phyloP scores from a whole-genome alignment of 1,140 invertebrate species.

The Papilio helenus region DNA sequence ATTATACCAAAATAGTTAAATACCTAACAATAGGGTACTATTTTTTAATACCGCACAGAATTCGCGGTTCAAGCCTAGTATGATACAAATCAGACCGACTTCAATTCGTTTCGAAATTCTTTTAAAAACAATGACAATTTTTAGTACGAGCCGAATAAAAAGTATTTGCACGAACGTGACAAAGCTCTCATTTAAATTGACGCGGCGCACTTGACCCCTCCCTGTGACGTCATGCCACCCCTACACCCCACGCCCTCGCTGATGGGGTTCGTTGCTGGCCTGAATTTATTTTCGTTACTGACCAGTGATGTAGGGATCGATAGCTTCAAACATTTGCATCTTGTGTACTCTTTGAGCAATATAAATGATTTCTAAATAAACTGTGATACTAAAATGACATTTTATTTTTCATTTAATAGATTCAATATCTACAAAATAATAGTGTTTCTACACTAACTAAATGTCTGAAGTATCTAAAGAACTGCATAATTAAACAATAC shows the following conservation, averaged over 20 bases:
- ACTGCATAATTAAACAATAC: too few relatives aligned
- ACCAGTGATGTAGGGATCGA: not conserved
- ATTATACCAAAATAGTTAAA: too few relatives aligned
- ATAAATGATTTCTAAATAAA: too few relatives aligned
- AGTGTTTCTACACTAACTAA: too few relatives aligned
- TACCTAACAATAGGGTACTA: too few relatives aligned
- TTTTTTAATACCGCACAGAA: too few relatives aligned
- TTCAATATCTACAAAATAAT: too few relatives aligned
- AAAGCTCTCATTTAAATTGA: conserved; percentile 26
- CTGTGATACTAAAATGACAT: too few relatives aligned
- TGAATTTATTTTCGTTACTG: conserved; percentile 12
- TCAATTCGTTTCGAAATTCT: not conserved
- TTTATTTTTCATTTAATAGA: too few relatives aligned
- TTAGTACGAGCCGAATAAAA: not conserved
- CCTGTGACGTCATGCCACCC: conserved; percentile 11
- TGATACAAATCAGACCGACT: not conserved
- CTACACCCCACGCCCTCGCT: not conserved
- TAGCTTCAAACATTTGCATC: too few relatives aligned
- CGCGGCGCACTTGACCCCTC: conserved; percentile 26
- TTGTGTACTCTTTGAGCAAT: too few relatives aligned
- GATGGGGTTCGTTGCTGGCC: conserved; percentile 26
- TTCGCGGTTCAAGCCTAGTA: not conserved
- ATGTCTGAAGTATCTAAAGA: too few relatives aligned
- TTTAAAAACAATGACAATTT: not conserved
- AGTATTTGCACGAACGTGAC: not conserved